Conservation (phyloP, 2,888 invertebrate genomes). For the Crioceris asparagi region DNA sequence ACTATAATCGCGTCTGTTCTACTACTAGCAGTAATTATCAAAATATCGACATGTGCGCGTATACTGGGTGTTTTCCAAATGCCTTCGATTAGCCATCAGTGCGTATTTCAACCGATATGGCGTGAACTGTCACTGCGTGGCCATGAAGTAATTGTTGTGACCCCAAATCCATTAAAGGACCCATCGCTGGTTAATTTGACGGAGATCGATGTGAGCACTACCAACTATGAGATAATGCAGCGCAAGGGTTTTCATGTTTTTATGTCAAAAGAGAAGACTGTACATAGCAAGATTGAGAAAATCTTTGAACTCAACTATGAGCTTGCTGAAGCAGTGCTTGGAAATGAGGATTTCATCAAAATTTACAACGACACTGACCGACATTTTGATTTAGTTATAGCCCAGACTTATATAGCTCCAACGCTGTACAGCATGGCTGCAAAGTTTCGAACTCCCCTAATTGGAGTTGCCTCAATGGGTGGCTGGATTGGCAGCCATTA, state of each 20-base stretch:
- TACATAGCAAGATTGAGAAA: conserved; percentile 21
- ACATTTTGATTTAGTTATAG: conserved; percentile 26
- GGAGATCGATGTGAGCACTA: conserved; percentile 27
- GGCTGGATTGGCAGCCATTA: conserved; percentile 23
- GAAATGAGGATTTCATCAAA: conserved; percentile 21
- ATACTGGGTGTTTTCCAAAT: conserved; percentile 24
- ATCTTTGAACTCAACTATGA: conserved; percentile 22
- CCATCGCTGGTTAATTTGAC: conserved; percentile 25
- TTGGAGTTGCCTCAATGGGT: conserved; percentile 26
- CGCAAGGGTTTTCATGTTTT: conserved; percentile 24
- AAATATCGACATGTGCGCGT: too few relatives aligned
- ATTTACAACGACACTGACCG: conserved; percentile 20
- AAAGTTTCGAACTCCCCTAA: conserved; percentile 21
- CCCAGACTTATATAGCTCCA: conserved; percentile 24
- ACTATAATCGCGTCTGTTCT: too few relatives aligned
- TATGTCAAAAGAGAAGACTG: conserved; percentile 21
- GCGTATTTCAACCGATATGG: conserved; percentile 26
- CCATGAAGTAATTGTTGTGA: conserved; percentile 28
- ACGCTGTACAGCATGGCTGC: conserved; percentile 22
- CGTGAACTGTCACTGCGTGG: conserved; percentile 28
- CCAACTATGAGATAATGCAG: conserved; percentile 18
- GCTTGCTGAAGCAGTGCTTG: conserved; percentile 18
- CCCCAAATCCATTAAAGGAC: conserved; percentile 28
- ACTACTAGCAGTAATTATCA: too few relatives aligned
- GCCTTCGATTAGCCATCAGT: conserved; percentile 26